phyloP scores from a whole-genome alignment of 2,797 vertebrate species.

The Peromyscus aztecus region DNA sequence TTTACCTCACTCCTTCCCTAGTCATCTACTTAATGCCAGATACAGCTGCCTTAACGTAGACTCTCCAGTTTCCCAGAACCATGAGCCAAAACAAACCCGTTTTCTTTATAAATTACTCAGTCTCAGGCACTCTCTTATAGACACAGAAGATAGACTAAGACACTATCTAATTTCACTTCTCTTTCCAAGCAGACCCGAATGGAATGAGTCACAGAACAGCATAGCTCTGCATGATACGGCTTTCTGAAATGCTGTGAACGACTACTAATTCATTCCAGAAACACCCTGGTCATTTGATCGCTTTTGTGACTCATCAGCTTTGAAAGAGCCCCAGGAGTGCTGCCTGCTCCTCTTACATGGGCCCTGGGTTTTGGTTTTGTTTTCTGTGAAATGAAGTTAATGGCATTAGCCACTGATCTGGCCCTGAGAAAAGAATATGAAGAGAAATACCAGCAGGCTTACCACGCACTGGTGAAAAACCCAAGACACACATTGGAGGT shows the following conservation, averaged over 20 bases:
- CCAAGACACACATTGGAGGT: neutral
- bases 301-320: conserved; percentile 35
- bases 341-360: neutral
- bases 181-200: neutral
- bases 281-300: neutral
- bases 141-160: neutral
- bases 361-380: neutral
- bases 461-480: neutral
- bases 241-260: conserved; percentile 35
- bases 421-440: neutral
- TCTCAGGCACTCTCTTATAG: neutral
- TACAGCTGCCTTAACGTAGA: neutral
- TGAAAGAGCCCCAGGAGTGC: conserved; percentile 42
- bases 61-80: neutral
- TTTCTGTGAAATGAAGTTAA: conserved; percentile 20
- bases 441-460: neutral
- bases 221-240: neutral
- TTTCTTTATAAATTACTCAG: neutral
- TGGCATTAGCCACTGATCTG: conserved; percentile 12
- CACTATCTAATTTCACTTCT: neutral
- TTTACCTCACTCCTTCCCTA: neutral
- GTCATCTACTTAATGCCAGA: neutral
- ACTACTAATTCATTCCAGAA: conserved; percentile 37
- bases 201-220: neutral
- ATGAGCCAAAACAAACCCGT: neutral